Conservation (phyloP, 2,888 invertebrate genomes). For the Phoenoteleia sp. region DNA sequence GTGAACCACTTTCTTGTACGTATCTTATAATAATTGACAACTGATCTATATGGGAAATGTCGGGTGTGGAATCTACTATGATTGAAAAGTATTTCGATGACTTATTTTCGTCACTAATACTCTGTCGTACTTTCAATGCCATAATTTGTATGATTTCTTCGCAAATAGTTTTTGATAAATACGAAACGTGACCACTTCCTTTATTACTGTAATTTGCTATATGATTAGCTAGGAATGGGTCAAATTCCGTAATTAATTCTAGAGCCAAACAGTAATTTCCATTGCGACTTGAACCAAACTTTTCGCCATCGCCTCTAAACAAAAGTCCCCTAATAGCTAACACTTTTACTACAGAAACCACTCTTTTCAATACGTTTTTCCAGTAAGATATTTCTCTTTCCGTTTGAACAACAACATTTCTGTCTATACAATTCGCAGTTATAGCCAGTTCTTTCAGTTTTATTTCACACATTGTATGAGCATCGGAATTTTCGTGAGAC, state of each 20-base stretch:
- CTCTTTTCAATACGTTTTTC: conserved; percentile 74
- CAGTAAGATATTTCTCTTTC: conserved; percentile 70
- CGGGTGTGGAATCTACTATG: conserved; percentile 77
- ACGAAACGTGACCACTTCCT: conserved; percentile 25
- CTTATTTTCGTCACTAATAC: conserved; percentile 62
- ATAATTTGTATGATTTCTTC: conserved; percentile 80
- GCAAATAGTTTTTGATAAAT: conserved; percentile 74
- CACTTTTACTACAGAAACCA: conserved; percentile 72
- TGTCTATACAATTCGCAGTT: conserved; percentile 44
- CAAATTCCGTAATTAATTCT: conserved; percentile 79
- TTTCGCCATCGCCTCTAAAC: conserved; percentile 74
- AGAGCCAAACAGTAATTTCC: conserved; percentile 78
- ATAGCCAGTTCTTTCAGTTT: conserved; percentile 38
- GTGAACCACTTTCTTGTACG: conserved; percentile 20
- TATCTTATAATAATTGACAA: conserved; percentile 36
- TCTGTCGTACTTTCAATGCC: conserved; percentile 70
- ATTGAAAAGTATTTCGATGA: conserved; percentile 73
- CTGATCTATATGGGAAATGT: conserved; percentile 74
- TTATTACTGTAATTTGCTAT: conserved; percentile 34
- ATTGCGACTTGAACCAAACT: conserved; percentile 75
- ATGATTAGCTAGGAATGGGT: conserved; percentile 45
- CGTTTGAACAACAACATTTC: background rate
- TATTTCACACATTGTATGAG: conserved; percentile 53
- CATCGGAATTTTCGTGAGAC: conserved; percentile 52
- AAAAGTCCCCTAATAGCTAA: conserved; percentile 73